Conservation (phyloP, 2,797 vertebrate genomes). For the Cuculus canorus region DNA sequence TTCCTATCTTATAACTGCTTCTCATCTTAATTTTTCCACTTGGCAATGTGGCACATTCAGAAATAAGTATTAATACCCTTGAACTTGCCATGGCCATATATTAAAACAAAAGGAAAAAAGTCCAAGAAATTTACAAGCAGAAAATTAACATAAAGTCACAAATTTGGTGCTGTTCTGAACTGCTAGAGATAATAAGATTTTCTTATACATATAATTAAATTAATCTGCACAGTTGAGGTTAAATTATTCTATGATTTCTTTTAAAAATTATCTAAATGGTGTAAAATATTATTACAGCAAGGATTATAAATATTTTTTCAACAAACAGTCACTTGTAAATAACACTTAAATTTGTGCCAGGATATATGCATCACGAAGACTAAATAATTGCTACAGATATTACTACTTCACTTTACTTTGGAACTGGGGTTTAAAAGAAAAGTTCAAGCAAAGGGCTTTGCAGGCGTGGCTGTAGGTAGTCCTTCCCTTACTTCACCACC, state of each 20-base stretch:
- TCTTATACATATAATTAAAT: background rate
- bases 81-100: background rate
- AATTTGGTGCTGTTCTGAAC: background rate
- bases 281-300: background rate
- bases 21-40: background rate
- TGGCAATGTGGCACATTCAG: background rate
- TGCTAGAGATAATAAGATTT: background rate
- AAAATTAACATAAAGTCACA: conserved; percentile 8
- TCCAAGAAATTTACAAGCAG: background rate
- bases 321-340: background rate
- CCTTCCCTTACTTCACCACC: background rate
- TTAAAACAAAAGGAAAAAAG: background rate
- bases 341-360: background rate
- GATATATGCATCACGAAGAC: background rate
- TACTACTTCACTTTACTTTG: background rate
- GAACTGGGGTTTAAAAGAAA: background rate
- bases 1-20: background rate
- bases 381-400: background rate
- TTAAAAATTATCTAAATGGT: background rate
- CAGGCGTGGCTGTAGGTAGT: background rate
- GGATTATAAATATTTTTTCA: background rate
- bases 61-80: conserved; percentile 7
- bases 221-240: background rate
- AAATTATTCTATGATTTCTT: background rate
- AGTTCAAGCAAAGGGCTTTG: background rate